Evolutionary conservation across 2,113 vertebrate genomes (phyloP), one percentile per base, ranked within the genome.

Genomic region (Engystomops pustulosus): DNA sequence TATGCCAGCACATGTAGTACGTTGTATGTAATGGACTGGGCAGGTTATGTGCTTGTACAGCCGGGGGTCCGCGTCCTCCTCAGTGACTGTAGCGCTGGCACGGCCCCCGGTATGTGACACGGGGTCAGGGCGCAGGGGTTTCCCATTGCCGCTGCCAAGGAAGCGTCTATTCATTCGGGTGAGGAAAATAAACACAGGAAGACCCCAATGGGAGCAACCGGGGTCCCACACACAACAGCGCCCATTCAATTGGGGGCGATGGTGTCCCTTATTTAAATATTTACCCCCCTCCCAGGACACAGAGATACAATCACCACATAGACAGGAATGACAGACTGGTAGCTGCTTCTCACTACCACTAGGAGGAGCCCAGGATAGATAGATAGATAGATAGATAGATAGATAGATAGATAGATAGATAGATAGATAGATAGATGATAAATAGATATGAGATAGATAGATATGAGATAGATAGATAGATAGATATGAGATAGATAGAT

Each of bases 141-240:
- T 80, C 58, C 78, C 60, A 67, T 49, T 49, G 60, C 38, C 47
- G 25, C 58, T 67, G 78, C 78, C 78, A 80, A 68, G 65, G 15
- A 27, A 4, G n/a, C 49, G 30, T 67, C 78, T 62, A 80, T 80
- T 80, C 78, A 65, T 11, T 47, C 58, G 11, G 36, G 7, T 45
- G 14, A 45, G 4, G 44, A 58, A 30, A 25, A 79, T 65, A 25
- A 65, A 79, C 51, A 20, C 51, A n/a, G n/a, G n/a, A n/a, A n/a
- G n/a, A n/a, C n/a, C n/a, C n/a, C n/a, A n/a, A n/a, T 8, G 15
- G 70, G 70, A 44, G 30, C 77, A 79, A 47, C 67, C 44, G 58
- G 15, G 10, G 23, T 49, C 58, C n/a, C 3, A 32, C 58, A 45
- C 18, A 68, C 23, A 41, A 41, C 4, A 41, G 38, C 38, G 38